Conservation (phyloP, 2,113 vertebrate genomes). For the Willisornis vidua region DNA sequence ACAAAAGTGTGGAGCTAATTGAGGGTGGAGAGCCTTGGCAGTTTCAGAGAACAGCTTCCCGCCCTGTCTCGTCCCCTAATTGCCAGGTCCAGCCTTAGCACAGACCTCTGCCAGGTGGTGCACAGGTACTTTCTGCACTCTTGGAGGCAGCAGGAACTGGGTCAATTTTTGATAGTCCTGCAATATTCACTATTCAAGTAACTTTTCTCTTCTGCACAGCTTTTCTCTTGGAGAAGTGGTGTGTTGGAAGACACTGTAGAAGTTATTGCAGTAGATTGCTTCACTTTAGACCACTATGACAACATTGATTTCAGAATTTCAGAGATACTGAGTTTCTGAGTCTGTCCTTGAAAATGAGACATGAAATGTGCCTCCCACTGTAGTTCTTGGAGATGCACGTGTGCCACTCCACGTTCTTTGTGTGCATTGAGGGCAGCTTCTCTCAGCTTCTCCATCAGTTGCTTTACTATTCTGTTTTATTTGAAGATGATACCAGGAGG, state of each 20-base stretch:
- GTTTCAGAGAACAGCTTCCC: neutral
- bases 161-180: neutral
- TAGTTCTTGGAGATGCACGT: neutral
- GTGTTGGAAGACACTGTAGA: neutral
- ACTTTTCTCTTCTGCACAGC: neutral
- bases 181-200: neutral
- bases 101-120: neutral
- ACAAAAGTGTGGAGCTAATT: neutral
- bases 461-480: neutral
- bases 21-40: neutral
- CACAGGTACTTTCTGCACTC: neutral
- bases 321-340: neutral
- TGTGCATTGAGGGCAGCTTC: neutral
- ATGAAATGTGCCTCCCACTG: fast-evolving
- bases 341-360: neutral
- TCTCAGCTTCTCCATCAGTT: neutral
- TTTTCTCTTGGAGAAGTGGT: neutral
- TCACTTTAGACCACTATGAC: fast-evolving
- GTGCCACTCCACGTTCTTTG: neutral
- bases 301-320: neutral
- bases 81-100: neutral
- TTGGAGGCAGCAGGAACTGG: neutral
- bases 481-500: neutral
- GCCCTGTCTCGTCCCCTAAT: too few species aligned
- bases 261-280: neutral